Percentiles rank a stretch among this genome's conserved stretches.
Conservation (phyloP, 2,888 invertebrate species). For the Parnassius smintheus region DNA sequence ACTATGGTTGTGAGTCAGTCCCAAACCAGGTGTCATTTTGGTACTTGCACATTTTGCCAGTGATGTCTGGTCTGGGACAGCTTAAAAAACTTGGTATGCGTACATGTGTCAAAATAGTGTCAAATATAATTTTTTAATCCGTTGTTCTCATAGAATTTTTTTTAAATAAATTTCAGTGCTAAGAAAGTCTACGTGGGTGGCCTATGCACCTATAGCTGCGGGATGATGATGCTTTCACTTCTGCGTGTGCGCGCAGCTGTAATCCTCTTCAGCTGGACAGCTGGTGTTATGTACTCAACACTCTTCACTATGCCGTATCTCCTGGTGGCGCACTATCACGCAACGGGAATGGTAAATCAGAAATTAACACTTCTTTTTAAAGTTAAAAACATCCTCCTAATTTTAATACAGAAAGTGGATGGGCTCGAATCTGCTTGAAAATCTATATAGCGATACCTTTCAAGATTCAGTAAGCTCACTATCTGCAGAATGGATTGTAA, state of each 20-base stretch:
- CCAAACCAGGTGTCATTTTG: too few relatives aligned
- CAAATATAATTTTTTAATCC: too few relatives aligned
- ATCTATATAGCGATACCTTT: neutral
- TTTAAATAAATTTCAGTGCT: slow-evolving; percentile 83
- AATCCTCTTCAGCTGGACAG: slow-evolving; percentile 94
- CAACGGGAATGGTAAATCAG: slow-evolving; percentile 85
- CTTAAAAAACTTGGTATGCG: too few relatives aligned
- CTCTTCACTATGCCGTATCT: slow-evolving; percentile 98
- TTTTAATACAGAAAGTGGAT: too few relatives aligned
- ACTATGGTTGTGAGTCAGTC: too few relatives aligned
- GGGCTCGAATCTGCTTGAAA: neutral
- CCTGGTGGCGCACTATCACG: slow-evolving; percentile 95
- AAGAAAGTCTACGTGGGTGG: slow-evolving; percentile 94
- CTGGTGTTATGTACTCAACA: slow-evolving; percentile 98
- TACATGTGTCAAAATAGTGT: too few relatives aligned
- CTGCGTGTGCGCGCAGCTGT: slow-evolving; percentile 89
- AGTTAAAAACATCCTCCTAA: neutral
- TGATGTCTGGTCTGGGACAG: too few relatives aligned
- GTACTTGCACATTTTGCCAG: too few relatives aligned
- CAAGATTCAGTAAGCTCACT: too few relatives aligned
- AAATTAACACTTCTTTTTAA: neutral
- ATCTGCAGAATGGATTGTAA: too few relatives aligned
- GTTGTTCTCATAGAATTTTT: too few relatives aligned
- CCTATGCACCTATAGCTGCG: slow-evolving; percentile 91
- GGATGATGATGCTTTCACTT: slow-evolving; percentile 93